Evolutionary conservation across 2,797 vertebrate species (phyloP).

Genomic region (Pseudochirops cupreus): DNA sequence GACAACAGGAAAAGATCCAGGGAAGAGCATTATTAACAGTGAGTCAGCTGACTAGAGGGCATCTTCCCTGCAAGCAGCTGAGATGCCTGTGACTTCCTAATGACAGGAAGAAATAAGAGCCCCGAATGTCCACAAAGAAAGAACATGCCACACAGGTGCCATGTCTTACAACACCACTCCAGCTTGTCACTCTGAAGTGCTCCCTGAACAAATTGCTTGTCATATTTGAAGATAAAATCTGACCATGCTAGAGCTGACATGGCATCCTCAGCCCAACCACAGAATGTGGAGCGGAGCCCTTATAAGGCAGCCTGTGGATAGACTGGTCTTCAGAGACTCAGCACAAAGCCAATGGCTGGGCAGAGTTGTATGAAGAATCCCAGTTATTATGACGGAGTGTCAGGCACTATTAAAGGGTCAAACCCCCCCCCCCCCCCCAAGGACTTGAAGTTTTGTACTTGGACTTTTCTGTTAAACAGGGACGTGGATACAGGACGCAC

Average conservation of each 20-base stretch:
- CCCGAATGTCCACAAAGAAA: constrained; percentile 77
- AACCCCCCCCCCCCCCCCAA: background rate
- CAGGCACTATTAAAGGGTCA: constrained; percentile 70
- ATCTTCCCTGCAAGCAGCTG: constrained; percentile 75
- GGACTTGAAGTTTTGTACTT: background rate
- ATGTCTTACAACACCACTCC: constrained; percentile 85
- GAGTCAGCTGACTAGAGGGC: constrained; percentile 75
- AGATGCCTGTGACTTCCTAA: constrained; percentile 72
- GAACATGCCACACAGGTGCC: constrained; percentile 81
- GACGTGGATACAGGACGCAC: background rate
- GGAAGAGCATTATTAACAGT: background rate
- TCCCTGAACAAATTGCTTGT: constrained; percentile 82
- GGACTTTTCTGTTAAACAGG: background rate
- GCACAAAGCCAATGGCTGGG: constrained; percentile 65
- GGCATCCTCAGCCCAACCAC: constrained; percentile 77
- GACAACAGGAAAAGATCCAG: background rate
- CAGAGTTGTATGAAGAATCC: constrained; percentile 75
- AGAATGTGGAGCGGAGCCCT: constrained; percentile 70
- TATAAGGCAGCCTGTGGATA: constrained; percentile 73
- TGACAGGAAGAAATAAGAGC: constrained; percentile 77
- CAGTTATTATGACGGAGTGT: constrained; percentile 70
- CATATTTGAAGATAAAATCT: constrained; percentile 82
- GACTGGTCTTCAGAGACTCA: constrained; percentile 80
- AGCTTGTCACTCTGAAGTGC: constrained; percentile 82
- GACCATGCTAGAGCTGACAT: constrained; percentile 79